Base-by-base conservation (phyloP, 2,888 invertebrate genomes). In the Eupithecia centaureata region DNA sequence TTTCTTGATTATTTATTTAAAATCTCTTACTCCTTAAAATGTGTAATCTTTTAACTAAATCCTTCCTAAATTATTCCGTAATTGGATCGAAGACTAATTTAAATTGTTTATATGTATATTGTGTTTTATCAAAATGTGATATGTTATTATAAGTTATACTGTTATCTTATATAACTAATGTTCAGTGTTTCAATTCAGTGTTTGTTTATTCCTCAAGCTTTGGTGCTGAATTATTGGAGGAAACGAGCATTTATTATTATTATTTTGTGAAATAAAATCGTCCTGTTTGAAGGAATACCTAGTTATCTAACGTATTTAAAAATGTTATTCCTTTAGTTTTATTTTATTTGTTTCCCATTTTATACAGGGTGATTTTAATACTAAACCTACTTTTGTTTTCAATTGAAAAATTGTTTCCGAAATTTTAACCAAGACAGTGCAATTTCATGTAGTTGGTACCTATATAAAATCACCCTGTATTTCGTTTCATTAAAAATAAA, bases 91-190 rank as follows among this genome's bases (percentile, higher is more conserved):
- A 70, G 65, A 47, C 57, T 71, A 33, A 61, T 68, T 70, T 61
- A 61, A 52, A 59, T 42, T n/a, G n/a, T n/a, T 67, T 30, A 61
- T 62, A 72, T 75, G 79, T 80, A 77, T 78, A 77, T 79, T 76
- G 73, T 78, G 73, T 82, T 82, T 73, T 70, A 78, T 77, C 74
- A 70, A 83, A 79, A 83, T 86, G 87, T 87, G 87, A 86, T 87
- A 87, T 82, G 81, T 81, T 77, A 77, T 79, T 84, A 78, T 69
- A 69, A 69, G 69, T 73, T 82, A 68, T 75, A 75, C 68, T 68
- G 71, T 70, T 79, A 80, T 27, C 79, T 74, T 73, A 5, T 33
- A 13, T 33, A 28, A 15, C 15, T 30, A 51, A 51, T 57, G 15
- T 42, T 77, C 22, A 51, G 32, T 57, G 15, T 42, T 77, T 78